These are phyloP conservation scores for Cantharis flavilabris DNA, from an alignment of 2,888 invertebrate species.

Conservation along the genomic window DNA sequence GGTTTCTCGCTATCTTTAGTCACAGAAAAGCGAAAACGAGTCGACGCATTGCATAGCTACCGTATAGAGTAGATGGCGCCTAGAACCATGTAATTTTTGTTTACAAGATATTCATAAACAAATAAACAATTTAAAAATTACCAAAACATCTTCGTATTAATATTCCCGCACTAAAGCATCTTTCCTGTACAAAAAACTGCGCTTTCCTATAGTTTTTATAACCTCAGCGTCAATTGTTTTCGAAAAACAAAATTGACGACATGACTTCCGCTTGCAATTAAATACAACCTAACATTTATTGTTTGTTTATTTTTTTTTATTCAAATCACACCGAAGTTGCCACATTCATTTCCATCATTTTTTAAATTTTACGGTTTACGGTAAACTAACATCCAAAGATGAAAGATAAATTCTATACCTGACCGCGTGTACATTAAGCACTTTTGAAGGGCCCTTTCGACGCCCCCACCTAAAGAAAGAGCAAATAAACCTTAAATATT, in stretches of 20 bases:
- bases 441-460: neutral
- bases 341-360: neutral
- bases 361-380: neutral
- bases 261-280: neutral
- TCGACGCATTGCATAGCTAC: constrained; percentile 27
- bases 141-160: neutral
- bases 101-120: neutral
- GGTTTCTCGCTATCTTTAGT: constrained; percentile 22
- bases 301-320: neutral
- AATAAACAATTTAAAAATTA: neutral
- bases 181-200: neutral
- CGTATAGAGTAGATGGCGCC: constrained; percentile 33
- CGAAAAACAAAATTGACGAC: neutral
- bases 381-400: neutral
- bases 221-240: neutral
- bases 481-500: neutral
- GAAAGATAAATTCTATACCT: neutral
- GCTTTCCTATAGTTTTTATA: neutral
- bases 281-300: neutral
- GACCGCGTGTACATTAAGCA: neutral
- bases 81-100: constrained; percentile 14
- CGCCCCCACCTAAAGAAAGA: neutral
- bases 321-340: neutral
- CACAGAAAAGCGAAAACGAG: constrained; percentile 26
- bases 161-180: neutral